phyloP scores from a whole-genome alignment of 2,797 vertebrate species.

The Spea hammondii region DNA sequence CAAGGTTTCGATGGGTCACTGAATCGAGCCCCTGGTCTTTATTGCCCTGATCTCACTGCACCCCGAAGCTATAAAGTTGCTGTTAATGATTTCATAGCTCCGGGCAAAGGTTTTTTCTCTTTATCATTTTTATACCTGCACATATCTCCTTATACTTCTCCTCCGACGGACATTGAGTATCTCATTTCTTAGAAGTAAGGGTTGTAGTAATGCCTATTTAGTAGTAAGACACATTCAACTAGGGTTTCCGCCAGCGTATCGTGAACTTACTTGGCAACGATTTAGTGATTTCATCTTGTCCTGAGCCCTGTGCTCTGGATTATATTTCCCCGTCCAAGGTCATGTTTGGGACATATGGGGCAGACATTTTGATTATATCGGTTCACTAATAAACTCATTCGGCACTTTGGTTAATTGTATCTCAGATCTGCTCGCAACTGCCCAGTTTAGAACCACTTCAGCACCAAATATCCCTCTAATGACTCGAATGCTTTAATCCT shows the following conservation, averaged over 20 bases:
- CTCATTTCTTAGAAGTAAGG: not conserved
- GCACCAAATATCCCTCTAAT: not conserved
- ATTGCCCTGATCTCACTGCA: not conserved
- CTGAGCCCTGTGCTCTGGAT: slow-evolving; percentile 9
- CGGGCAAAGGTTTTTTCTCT: not conserved
- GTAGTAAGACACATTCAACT: not conserved
- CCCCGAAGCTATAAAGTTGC: not conserved
- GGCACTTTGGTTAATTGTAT: slow-evolving; percentile 1
- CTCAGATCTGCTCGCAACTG: not conserved
- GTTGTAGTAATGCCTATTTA: not conserved
- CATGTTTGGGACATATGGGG: slow-evolving; percentile 33
- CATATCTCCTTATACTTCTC: too few species aligned
- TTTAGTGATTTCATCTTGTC: not conserved
- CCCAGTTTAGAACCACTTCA: not conserved
- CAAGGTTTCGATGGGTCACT: too few species aligned
- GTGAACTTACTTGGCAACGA: too few species aligned
- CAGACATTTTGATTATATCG: slow-evolving; percentile 35
- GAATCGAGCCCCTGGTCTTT: too few species aligned
- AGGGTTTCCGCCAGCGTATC: too few species aligned
- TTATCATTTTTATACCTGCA: too few species aligned
- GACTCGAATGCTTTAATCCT: not conserved
- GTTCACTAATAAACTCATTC: slow-evolving; percentile 9
- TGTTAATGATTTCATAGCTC: slow-evolving; percentile 2
- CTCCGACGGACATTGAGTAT: too few species aligned
- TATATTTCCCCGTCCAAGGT: slow-evolving; percentile 37